These are phyloP conservation scores for Drosophila fuyamai DNA, from an alignment of 1,140 invertebrate species.

Conservation along the genomic window DNA sequence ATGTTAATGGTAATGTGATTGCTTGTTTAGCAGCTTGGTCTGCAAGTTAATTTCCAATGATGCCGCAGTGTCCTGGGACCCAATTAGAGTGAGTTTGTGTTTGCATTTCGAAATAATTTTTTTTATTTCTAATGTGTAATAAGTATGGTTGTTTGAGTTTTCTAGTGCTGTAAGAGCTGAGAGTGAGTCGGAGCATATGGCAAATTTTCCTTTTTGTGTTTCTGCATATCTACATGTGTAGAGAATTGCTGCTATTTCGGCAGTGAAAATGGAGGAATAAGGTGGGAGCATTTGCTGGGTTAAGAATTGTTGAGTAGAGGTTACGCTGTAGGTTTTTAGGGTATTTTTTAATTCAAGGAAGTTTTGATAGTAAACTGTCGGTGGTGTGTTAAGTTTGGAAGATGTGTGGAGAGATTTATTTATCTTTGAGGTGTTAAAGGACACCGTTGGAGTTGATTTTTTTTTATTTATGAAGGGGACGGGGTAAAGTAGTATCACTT, in stretches of 20 bases:
- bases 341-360: too few relatives aligned
- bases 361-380: too few relatives aligned
- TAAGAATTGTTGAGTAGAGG: background rate
- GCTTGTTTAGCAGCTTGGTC: slow-evolving; percentile 4
- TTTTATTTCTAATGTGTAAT: slow-evolving; percentile 21
- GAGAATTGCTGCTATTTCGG: slow-evolving; percentile 8
- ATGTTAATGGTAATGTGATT: slow-evolving; percentile 5
- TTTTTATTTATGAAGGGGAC: too few relatives aligned
- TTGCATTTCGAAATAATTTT: slow-evolving; percentile 8
- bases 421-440: too few relatives aligned
- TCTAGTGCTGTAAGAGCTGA: slow-evolving; percentile 9
- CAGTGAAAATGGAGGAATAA: slow-evolving; percentile 13
- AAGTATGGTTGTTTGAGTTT: background rate
- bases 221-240: slow-evolving; percentile 8
- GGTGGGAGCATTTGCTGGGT: slow-evolving; percentile 6
- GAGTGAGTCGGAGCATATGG: slow-evolving; percentile 15
- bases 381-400: too few relatives aligned
- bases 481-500: background rate
- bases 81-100: slow-evolving; percentile 10
- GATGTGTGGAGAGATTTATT: too few relatives aligned
- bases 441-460: too few relatives aligned
- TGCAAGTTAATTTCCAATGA: slow-evolving; percentile 5
- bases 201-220: slow-evolving; percentile 13
- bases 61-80: slow-evolving; percentile 10
- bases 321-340: too few relatives aligned